Conservation (phyloP, 2,888 invertebrate species). For the Zygogramma bicolorata region DNA sequence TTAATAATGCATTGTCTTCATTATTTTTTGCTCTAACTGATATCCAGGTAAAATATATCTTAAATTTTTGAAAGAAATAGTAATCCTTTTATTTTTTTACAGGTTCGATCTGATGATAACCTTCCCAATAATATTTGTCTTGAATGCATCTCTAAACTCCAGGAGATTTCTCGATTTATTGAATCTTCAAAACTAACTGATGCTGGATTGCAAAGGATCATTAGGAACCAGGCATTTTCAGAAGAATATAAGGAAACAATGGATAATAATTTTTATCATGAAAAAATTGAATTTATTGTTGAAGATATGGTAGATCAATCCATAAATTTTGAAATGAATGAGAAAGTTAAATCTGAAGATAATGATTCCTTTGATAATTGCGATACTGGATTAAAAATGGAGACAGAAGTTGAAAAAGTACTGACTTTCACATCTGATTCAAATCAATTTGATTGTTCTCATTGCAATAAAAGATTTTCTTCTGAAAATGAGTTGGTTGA, state of each 20-base stretch:
- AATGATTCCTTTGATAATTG: neutral
- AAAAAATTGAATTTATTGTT: neutral
- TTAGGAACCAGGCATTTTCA: neutral
- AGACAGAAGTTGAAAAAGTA: conserved; percentile 10
- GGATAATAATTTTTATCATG: neutral
- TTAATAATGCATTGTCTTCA: neutral
- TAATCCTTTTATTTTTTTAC: neutral
- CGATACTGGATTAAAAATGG: neutral
- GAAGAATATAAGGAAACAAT: neutral
- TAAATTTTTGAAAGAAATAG: neutral
- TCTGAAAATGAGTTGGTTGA: conserved; percentile 31
- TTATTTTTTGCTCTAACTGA: conserved; percentile 14
- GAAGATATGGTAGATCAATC: neutral
- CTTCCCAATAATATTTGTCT: conserved; percentile 15
- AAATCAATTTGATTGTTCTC: conserved; percentile 28
- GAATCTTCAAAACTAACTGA: conserved; percentile 7
- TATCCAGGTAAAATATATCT: conserved; percentile 30
- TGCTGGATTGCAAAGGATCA: neutral
- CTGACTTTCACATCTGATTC: conserved; percentile 23
- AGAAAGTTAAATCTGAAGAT: neutral
- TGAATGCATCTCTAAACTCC: conserved; percentile 15
- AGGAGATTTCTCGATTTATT: conserved; percentile 18
- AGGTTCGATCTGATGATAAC: neutral
- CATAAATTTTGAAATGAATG: too few relatives aligned
- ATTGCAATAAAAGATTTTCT: conserved; percentile 33